A percentile compares a stretch with the other conserved stretches of the same genome.
Conservation (phyloP, 2,888 invertebrate species). For the Leptopilina myrica region DNA sequence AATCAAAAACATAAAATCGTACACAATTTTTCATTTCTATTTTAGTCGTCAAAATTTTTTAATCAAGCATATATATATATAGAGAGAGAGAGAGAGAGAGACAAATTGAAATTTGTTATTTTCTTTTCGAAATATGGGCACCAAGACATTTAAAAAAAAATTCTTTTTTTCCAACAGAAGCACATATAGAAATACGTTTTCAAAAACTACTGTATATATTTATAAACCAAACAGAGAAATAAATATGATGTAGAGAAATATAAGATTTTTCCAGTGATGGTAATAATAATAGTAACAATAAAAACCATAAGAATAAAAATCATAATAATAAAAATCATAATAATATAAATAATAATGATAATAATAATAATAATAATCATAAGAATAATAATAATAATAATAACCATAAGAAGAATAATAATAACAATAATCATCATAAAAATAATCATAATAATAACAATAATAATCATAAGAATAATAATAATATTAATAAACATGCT, state of each 20-base stretch:
- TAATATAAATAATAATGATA: neutral
- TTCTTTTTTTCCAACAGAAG: neutral
- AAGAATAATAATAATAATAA: too few species aligned
- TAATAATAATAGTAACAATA: neutral
- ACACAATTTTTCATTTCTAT: neutral
- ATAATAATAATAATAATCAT: neutral
- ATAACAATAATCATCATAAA: too few species aligned
- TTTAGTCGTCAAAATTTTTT: neutral
- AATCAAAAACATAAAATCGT: slow-evolving; percentile 20
- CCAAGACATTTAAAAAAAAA: neutral
- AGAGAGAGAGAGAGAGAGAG: too few species aligned
- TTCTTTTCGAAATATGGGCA: neutral
- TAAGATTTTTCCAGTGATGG: neutral
- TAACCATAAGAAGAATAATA: too few species aligned
- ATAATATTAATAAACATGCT: slow-evolving; percentile 2
- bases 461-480: too few species aligned
- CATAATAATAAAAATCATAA: too few species aligned
- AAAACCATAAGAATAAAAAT: too few species aligned
- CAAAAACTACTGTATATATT: slow-evolving; percentile 10
- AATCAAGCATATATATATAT: neutral
- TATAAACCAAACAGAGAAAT: neutral
- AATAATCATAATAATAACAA: too few species aligned
- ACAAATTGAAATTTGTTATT: neutral
- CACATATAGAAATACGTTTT: neutral
- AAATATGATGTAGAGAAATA: neutral